These are phyloP conservation scores for Marmota monax DNA, from an alignment of 2,113 vertebrate species.

Conservation along the genomic window DNA sequence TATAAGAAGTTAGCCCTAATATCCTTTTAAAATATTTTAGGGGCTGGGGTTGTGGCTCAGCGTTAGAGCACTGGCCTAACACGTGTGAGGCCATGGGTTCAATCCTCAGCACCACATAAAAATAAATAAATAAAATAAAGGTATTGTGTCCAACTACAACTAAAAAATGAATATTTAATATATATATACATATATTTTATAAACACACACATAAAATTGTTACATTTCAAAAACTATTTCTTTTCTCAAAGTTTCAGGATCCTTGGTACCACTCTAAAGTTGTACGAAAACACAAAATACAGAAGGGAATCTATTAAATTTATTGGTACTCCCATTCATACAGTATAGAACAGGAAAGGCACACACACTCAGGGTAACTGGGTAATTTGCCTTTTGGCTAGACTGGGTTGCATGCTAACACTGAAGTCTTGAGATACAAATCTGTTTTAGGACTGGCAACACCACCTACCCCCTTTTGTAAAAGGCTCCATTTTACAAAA, in stretches of 20 bases:
- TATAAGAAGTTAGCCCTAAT: not conserved
- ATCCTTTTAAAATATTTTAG: too few species aligned
- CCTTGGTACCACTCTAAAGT: constrained; percentile 14
- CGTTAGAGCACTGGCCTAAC: too few species aligned
- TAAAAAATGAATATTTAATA: too few species aligned
- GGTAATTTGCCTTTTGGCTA: not conserved
- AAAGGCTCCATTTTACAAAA: not conserved
- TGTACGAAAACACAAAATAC: constrained; percentile 36
- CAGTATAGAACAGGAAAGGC: not conserved
- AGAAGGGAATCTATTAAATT: constrained; percentile 10
- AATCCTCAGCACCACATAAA: too few species aligned
- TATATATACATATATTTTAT: too few species aligned
- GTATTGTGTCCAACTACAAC: too few species aligned
- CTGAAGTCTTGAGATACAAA: not conserved
- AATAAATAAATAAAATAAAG: too few species aligned
- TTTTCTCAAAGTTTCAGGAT: not conserved
- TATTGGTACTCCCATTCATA: not conserved
- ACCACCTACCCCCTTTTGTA: not conserved
- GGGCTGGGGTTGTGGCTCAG: too few species aligned
- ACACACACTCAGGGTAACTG: not conserved
- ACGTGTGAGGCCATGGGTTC: too few species aligned
- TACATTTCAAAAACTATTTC: constrained; percentile 29
- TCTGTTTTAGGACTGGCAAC: not conserved
- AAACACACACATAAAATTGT: not conserved
- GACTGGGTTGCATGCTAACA: not conserved